These are phyloP conservation scores for Gobionotothen gibberifrons DNA, from an alignment of 2,797 vertebrate species.

Conservation along the genomic window DNA sequence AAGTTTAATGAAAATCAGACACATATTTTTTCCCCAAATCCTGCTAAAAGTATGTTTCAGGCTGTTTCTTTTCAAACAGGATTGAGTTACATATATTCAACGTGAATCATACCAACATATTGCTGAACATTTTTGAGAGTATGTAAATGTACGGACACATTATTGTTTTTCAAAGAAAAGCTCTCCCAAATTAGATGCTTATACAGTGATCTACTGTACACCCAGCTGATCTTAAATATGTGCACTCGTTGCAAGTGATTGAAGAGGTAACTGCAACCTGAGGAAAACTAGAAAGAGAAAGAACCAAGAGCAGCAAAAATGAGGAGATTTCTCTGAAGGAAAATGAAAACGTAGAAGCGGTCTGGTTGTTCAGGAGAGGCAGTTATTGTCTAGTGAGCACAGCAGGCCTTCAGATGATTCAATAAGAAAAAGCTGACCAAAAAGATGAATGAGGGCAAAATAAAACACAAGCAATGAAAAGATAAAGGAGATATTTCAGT, in stretches of 20 bases:
- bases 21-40: no score
- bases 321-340: neutral
- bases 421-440: neutral
- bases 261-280: neutral
- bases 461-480: neutral
- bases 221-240: no score
- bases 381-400: conserved; percentile 2
- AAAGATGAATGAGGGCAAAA: conserved; percentile 1
- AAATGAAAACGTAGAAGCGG: conserved; percentile 1
- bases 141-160: neutral
- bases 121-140: neutral
- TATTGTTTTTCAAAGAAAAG: neutral
- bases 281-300: neutral
- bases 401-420: conserved; percentile 13
- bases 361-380: conserved; percentile 14
- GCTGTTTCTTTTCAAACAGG: neutral
- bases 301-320: neutral
- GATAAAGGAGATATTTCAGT: neutral
- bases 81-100: conserved; percentile 2
- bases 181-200: neutral
- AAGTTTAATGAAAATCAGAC: no score
- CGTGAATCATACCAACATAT: neutral
- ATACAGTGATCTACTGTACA: neutral
- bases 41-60: neutral
- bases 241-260: neutral